phyloP scores from a whole-genome alignment of 2,797 vertebrate genomes.

The Clarias pachynema region DNA sequence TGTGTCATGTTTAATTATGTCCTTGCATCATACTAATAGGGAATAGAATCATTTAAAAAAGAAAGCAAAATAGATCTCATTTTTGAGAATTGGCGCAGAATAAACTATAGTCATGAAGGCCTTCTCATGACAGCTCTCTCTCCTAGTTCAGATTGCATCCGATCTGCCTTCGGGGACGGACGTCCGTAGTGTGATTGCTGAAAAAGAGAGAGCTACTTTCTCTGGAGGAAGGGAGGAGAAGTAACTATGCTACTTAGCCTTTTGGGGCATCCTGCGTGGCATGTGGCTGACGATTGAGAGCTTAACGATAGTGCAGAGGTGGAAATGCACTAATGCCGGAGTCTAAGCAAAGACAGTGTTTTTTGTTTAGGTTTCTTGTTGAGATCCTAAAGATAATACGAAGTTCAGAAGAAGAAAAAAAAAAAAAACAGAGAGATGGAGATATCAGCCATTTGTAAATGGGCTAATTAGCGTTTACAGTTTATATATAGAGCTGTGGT shows the following conservation, averaged over 20 bases:
- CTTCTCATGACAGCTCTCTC: conserved; percentile 18
- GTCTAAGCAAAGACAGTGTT: conserved; percentile 36
- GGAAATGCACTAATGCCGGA: conserved; percentile 47
- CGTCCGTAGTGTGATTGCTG: conserved; percentile 8
- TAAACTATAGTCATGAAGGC: conserved; percentile 3
- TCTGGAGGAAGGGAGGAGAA: conserved; percentile 51
- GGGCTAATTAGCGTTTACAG: conserved; percentile 53
- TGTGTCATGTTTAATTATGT: neutral
- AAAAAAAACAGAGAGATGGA: conserved; percentile 19
- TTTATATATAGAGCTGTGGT: conserved; percentile 49
- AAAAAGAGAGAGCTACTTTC: conserved; percentile 51
- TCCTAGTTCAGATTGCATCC: neutral
- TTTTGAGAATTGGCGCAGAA: conserved; percentile 16
- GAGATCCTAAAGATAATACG: conserved; percentile 36
- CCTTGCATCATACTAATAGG: neutral
- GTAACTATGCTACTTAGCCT: conserved; percentile 45
- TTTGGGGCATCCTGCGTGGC: conserved; percentile 51
- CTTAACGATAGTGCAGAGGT: conserved; percentile 30
- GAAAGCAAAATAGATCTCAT: conserved; percentile 11
- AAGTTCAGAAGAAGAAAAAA: conserved; percentile 15
- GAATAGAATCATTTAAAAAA: neutral
- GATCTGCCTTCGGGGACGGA: conserved; percentile 19
- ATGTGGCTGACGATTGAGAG: conserved; percentile 33
- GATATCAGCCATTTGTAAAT: conserved; percentile 40
- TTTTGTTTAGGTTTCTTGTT: conserved; percentile 34